Evolutionary conservation across 2,113 vertebrate species (phyloP).

Genomic region (Catagonus wagneri): DNA sequence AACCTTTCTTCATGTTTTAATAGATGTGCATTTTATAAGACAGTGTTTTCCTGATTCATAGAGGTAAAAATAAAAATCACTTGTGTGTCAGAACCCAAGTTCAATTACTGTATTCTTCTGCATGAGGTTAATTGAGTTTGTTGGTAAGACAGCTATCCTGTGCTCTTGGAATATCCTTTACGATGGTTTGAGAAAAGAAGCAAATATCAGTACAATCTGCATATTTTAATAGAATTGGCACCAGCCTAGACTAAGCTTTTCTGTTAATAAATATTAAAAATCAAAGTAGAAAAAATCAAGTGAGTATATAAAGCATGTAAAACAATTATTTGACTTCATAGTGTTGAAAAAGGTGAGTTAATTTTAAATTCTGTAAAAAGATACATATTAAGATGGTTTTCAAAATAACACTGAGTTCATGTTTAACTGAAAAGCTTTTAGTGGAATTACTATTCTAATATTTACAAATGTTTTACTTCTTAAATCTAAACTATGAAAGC

Average conservation of each 20-base stretch:
- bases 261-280: slow-evolving; percentile 38
- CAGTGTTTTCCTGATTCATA: neutral
- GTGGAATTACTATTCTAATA: neutral
- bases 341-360: slow-evolving; percentile 8
- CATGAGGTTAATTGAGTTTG: slow-evolving; percentile 31
- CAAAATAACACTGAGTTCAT: slow-evolving; percentile 18
- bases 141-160: neutral
- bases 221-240: neutral
- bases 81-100: neutral
- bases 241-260: neutral
- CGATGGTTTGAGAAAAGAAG: slow-evolving; percentile 38
- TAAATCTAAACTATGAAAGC: neutral
- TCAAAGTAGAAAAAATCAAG: neutral
- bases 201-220: neutral
- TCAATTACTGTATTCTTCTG: slow-evolving; percentile 60
- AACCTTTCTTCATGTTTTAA: neutral
- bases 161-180: slow-evolving; percentile 18
- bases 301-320: neutral
- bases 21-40: neutral
- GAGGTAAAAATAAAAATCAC: slow-evolving; percentile 28
- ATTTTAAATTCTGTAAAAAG: slow-evolving; percentile 32
- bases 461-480: slow-evolving; percentile 37
- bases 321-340: neutral
- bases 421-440: neutral
- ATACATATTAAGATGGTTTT: slow-evolving; percentile 28